Conservation (phyloP, 2,113 vertebrate genomes). For the Tyrannus savana region DNA sequence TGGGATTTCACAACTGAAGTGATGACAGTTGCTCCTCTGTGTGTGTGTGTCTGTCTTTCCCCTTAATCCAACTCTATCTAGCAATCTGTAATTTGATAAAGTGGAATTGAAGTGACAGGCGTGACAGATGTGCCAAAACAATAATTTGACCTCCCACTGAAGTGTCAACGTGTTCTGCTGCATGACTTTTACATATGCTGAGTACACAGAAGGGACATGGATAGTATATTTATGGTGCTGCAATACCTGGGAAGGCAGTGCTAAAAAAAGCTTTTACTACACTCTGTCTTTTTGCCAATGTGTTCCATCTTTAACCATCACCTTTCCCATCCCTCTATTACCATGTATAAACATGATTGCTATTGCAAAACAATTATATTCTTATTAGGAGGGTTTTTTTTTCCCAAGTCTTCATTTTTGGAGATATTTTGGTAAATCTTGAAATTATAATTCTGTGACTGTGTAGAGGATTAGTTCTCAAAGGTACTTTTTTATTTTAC, state of each 20-base stretch:
- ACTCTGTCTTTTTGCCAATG: neutral
- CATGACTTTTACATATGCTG: neutral
- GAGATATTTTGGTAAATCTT: neutral
- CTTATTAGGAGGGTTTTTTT: neutral
- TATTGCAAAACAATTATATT: neutral
- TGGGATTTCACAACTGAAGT: slow-evolving; percentile 53
- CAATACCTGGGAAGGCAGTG: neutral
- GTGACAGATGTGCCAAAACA: slow-evolving; percentile 70
- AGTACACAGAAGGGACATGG: neutral
- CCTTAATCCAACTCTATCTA: slow-evolving; percentile 53
- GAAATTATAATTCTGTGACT: neutral
- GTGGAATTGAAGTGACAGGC: slow-evolving; percentile 69
- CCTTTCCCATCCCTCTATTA: neutral
- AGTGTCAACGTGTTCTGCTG: neutral
- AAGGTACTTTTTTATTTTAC: neutral
- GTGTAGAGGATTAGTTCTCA: neutral
- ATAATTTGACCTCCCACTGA: slow-evolving; percentile 65
- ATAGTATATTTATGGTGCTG: neutral
- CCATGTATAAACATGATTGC: neutral
- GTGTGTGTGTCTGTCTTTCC: neutral
- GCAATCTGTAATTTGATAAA: slow-evolving; percentile 73
- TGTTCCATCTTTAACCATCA: neutral
- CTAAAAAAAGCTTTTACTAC: neutral
- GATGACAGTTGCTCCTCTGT: slow-evolving; percentile 37
- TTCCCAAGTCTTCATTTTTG: neutral